phyloP scores from a whole-genome alignment of 2,888 invertebrate species.

The Sinopyrophorus schimmeli region DNA sequence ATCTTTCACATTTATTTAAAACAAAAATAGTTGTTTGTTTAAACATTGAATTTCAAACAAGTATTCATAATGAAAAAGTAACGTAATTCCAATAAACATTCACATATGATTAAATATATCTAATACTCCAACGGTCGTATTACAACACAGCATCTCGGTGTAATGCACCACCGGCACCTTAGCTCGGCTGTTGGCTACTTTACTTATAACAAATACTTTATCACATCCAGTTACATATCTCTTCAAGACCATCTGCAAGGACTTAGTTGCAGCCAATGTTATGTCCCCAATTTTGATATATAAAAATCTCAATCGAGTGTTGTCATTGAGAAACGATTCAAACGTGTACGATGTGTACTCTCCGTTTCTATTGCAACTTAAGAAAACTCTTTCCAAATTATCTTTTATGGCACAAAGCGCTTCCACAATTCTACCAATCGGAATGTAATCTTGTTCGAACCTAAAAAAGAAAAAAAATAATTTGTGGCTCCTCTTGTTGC shows the following conservation, averaged over 20 bases:
- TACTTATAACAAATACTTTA: constrained; percentile 1
- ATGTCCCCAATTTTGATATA: neutral
- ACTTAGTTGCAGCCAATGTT: neutral
- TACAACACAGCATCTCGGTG: too few species aligned
- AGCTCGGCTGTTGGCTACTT: neutral
- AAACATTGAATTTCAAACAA: too few species aligned
- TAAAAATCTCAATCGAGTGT: constrained; percentile 1
- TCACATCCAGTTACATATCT: neutral
- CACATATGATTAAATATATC: too few species aligned
- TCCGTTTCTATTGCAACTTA: neutral
- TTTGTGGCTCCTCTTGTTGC: too few species aligned
- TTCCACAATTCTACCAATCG: constrained; percentile 1
- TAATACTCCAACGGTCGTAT: too few species aligned
- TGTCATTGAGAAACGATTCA: neutral
- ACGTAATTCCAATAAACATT: too few species aligned
- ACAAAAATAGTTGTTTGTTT: too few species aligned
- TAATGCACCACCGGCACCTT: neutral
- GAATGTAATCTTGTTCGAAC: neutral
- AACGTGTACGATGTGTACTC: constrained; percentile 2
- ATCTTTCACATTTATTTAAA: too few species aligned
- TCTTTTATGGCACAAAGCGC: neutral
- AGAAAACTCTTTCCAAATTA: constrained; percentile 8
- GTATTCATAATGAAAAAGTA: too few species aligned
- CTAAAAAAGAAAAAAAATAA: constrained; percentile 1
- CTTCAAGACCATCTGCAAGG: constrained; percentile 1